Evolutionary conservation across 2,797 vertebrate species (phyloP), one percentile per base, ranked within the genome.

Genomic region (Myioborus miniatus): DNA sequence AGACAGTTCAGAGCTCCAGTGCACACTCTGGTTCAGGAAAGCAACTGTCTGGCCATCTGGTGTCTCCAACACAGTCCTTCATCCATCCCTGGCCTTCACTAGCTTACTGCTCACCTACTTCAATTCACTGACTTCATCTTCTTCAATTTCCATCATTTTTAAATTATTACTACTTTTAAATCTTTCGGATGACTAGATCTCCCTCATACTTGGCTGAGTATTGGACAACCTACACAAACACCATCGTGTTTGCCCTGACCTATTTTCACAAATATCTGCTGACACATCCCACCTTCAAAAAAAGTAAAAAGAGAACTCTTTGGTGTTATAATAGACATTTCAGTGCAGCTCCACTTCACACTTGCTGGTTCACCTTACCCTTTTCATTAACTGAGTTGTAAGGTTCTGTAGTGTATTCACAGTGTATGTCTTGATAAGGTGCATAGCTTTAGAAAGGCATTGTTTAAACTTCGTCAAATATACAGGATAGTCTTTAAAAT

Each of bases 401-500:
- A 99, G 99, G 96, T 99, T 99, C 92, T 99, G 99, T 89, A 99
- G 97, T 62, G 98, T 99, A 96, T 98, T 99, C 93, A 99, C 98
- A 93, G 98, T 99, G 96, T 99, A 98, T 12, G 97, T 98, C 98
- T 99, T 99, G 98, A 99, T 99, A 89, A 99, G 99, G 91, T 99
- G 99, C 98, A 99, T 98, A 97, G 99, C 99, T 99, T 99, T 99
- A 85, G 99, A 99, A 95, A 99, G 99, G 98, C 99, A 99, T 93
- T 99, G 99, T 91, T 98, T 99, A 97, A 99, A 99, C 94, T 99
- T 99, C 44, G 97, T 93, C 97, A 99, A 97, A 97, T 99, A 99
- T 30, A 99, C 98, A 12, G 99, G 98, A 89, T 99, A 99, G 97
- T 99, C 99, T 98, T 99, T 99, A 98, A 99, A 99, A 97, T 98